A percentile compares a stretch with the other conserved stretches of the same genome.
Conservation (phyloP, 2,888 invertebrate species). For the Tenthredo notha region DNA sequence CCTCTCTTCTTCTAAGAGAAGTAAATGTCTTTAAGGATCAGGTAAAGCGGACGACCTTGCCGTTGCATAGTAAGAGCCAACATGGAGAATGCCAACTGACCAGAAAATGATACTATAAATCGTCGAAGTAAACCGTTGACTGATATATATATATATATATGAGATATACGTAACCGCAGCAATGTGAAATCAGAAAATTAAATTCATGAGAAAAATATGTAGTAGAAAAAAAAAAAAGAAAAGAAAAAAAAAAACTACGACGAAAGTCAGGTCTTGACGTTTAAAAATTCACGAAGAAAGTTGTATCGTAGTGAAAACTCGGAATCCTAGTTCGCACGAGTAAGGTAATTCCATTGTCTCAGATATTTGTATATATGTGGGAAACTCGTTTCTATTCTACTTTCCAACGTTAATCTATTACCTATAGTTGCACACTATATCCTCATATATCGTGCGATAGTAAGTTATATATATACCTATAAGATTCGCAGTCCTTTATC, state of each 20-base stretch:
- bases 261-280: neutral
- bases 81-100: conserved; percentile 37
- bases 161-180: neutral
- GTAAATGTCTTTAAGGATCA: conserved; percentile 16
- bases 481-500: neutral
- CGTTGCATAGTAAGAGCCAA: neutral
- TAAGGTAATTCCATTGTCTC: neutral
- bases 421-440: neutral
- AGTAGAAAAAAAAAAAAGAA: neutral
- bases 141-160: neutral
- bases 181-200: neutral
- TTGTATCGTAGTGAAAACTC: conserved; percentile 40
- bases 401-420: conserved; percentile 38
- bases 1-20: neutral
- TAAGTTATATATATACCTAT: too few species aligned
- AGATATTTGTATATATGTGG: neutral
- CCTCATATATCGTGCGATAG: neutral
- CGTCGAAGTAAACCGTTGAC: neutral
- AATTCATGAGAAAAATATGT: neutral
- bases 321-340: conserved; percentile 41
- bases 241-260: neutral
- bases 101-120: neutral
- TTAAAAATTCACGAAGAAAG: conserved; percentile 42
- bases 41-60: conserved; percentile 28
- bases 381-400: conserved; percentile 40